phyloP scores from a whole-genome alignment of 2,797 vertebrate genomes.

The Bucorvus abyssinicus region DNA sequence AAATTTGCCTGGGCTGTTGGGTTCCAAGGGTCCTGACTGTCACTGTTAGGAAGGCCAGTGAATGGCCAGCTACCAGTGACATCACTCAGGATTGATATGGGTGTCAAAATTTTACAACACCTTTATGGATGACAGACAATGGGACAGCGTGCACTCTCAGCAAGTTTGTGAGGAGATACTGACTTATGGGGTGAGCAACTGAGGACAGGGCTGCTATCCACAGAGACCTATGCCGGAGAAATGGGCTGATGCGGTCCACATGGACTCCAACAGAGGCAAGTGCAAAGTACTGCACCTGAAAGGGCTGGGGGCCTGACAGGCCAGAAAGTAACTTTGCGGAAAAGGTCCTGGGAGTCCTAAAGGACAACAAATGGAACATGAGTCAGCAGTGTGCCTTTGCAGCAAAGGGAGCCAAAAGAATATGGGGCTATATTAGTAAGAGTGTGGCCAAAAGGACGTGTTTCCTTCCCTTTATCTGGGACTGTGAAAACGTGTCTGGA shows the following conservation, averaged over 20 bases:
- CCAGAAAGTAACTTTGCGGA: neutral
- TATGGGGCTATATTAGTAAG: neutral
- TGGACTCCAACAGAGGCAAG: too few relatives aligned
- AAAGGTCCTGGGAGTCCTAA: too few relatives aligned
- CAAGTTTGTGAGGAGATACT: accelerated
- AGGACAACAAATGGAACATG: neutral
- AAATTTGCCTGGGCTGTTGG: neutral
- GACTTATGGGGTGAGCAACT: neutral
- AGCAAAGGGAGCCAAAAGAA: neutral
- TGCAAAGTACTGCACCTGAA: neutral
- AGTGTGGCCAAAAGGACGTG: neutral
- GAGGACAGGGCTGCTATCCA: neutral
- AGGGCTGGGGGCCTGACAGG: neutral
- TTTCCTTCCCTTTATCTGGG: neutral
- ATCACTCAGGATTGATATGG: neutral
- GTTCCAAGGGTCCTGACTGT: neutral
- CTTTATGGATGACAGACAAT: neutral
- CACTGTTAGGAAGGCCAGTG: neutral
- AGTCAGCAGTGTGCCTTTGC: neutral
- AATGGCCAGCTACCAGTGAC: neutral
- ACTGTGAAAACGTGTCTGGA: neutral
- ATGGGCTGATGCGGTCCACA: too few relatives aligned
- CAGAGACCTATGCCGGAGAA: neutral
- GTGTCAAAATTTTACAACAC: neutral
- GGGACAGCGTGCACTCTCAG: too few relatives aligned